A percentile compares a stretch with the other conserved stretches of the same genome.
These are phyloP conservation scores for Dascyllus trimaculatus DNA, from an alignment of 2,113 vertebrate species.

Conservation along the genomic window DNA sequence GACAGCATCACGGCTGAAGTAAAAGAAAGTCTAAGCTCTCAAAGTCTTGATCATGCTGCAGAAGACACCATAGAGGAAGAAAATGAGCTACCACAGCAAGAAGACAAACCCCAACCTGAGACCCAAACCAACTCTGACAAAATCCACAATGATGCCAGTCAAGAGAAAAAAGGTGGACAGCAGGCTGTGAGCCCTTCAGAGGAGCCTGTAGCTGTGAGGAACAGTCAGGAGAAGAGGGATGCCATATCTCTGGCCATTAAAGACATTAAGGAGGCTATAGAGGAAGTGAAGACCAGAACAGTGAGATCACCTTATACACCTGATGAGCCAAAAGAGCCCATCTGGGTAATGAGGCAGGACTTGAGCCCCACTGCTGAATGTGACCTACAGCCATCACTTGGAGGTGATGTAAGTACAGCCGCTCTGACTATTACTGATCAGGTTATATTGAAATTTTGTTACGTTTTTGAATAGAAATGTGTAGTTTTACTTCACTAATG, in stretches of 20 bases:
- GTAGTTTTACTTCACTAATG: no score
- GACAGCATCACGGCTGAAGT: conserved; percentile 91
- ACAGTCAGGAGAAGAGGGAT: conserved; percentile 92
- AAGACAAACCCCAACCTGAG: conserved; percentile 86
- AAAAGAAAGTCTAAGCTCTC: conserved; percentile 91
- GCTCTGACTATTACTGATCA: neutral
- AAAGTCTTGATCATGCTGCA: conserved; percentile 78
- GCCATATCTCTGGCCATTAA: conserved; percentile 97
- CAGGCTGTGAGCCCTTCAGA: conserved; percentile 62
- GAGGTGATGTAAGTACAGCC: conserved; percentile 90
- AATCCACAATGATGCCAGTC: neutral
- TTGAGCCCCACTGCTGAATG: conserved; percentile 93
- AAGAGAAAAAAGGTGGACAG: conserved; percentile 10
- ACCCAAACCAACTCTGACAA: conserved; percentile 62
- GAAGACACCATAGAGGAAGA: conserved; percentile 51
- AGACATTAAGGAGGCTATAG: conserved; percentile 98
- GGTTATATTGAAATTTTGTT: neutral
- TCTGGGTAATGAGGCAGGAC: conserved; percentile 99
- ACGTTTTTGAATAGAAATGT: no score
- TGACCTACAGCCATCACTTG: conserved; percentile 89
- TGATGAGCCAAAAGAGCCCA: conserved; percentile 96
- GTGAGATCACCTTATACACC: conserved; percentile 97
- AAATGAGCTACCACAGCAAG: conserved; percentile 16
- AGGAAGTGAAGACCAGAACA: conserved; percentile 96
- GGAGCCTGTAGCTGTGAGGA: conserved; percentile 82